Conservation (phyloP, 2,888 invertebrate species). For the Slavum lentiscoides region DNA sequence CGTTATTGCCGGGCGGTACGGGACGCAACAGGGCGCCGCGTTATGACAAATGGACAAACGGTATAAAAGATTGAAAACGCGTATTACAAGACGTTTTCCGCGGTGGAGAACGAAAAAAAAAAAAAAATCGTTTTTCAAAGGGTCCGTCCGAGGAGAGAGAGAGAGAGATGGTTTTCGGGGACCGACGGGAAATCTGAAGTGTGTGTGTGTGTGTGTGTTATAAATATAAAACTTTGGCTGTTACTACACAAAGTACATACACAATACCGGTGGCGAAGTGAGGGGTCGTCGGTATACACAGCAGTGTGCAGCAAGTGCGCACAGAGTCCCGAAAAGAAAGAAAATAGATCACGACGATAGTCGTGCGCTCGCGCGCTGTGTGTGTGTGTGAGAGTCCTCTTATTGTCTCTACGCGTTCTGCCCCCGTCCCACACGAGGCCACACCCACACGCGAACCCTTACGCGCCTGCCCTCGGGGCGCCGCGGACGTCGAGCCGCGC, state of each 20-base stretch:
- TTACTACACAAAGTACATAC: not conserved
- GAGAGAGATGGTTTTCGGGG: slow-evolving; percentile 25
- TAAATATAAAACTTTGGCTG: not conserved
- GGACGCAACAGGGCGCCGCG: slow-evolving; percentile 38
- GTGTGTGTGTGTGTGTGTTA: too few relatives aligned
- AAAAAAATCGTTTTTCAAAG: slow-evolving; percentile 35
- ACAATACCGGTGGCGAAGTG: too few relatives aligned
- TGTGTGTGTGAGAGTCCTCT: not conserved
- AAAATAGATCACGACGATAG: too few relatives aligned
- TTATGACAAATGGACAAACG: slow-evolving; percentile 39
- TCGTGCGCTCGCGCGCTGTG: not conserved
- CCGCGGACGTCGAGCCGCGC: not conserved
- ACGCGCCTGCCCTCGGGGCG: not conserved
- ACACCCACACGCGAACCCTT: slow-evolving; percentile 28
- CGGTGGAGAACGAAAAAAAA: not conserved
- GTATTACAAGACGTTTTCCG: slow-evolving; percentile 16
- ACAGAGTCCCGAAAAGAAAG: slow-evolving; percentile 28
- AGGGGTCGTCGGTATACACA: too few relatives aligned
- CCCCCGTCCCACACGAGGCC: slow-evolving; percentile 29
- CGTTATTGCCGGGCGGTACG: not conserved
- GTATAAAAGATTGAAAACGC: slow-evolving; percentile 35
- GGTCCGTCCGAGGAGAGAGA: slow-evolving; percentile 5
- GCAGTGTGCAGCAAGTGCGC: not conserved
- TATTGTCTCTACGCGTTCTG: not conserved
- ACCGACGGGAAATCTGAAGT: slow-evolving; percentile 35